Base-by-base conservation (phyloP, 1,140 invertebrate genomes). In the Drosophila repletoides region DNA sequence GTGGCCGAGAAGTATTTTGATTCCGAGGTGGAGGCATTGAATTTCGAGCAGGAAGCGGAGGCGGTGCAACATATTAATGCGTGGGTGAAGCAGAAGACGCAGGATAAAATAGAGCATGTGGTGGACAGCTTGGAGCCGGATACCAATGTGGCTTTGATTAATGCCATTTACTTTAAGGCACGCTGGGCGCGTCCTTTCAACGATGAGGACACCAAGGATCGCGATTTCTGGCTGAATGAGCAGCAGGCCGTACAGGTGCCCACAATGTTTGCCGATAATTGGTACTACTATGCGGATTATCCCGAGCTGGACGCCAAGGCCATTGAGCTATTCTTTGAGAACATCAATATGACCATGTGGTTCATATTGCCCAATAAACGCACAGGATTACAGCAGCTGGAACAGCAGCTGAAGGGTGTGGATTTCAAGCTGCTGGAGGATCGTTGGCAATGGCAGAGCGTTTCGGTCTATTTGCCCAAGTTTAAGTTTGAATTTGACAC, bases 131-230 rank as follows among this genome's bases (percentile, higher is more conserved):
- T 93, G 0, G 77, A 72, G 33, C 48, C 60, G 5, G 66, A 90
- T 29, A 92, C 92, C 71, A 90, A 63, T 34, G 86, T 93, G 74
- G 92, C 94, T 59, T 91, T 93, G 41, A 92, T 92, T 45, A 95
- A 95, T 89, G 93, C 94, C n/a, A 91, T 94, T 29, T 94, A 94
- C 88, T 95, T 95, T 88, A 94, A 95, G 91, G 94, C 94, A n/a
- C 89, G 91, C 22, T 96, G 95, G 95, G 76, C 91, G 31, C 73
- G 89, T 22, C 91, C 92, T 64, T 96, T 96, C 73, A 74, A 92
- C 59, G 72, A 88, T 21, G 65, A 88, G 3, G 43, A 74, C 1
- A 95, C 95, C 0, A 68, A 68, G 6, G 76, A 90, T 4, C 88
- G 90, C 43, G 72, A 90, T 28, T 95, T 95, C 77, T 90, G 92